phyloP scores from a whole-genome alignment of 2,113 vertebrate genomes.

The Silurus meridionalis region DNA sequence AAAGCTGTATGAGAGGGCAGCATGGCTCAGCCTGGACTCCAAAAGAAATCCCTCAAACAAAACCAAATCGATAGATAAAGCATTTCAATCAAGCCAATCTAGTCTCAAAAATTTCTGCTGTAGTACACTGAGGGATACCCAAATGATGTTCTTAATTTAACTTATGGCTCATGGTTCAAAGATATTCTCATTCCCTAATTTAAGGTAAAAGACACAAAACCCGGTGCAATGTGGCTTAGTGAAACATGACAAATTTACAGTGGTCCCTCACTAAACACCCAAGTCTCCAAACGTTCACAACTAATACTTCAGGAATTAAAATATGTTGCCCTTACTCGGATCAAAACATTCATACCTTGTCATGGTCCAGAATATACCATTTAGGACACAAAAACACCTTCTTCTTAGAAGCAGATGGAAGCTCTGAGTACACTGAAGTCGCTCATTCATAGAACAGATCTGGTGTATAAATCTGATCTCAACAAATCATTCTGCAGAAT shows the following conservation, averaged over 20 bases:
- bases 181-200: constrained; percentile 8
- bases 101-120: constrained; percentile 3
- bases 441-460: constrained; percentile 20
- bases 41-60: constrained; percentile 36
- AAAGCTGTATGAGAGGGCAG: constrained; percentile 20
- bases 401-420: constrained; percentile 20
- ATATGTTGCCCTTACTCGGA: constrained; percentile 24
- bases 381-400: constrained; percentile 35
- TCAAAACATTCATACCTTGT: constrained; percentile 41
- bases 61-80: constrained; percentile 41
- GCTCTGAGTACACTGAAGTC: constrained; percentile 24
- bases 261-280: constrained; percentile 16
- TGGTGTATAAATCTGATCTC: constrained; percentile 16
- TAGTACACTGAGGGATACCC: constrained; percentile 28
- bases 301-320: constrained; percentile 35
- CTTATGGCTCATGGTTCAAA: constrained; percentile 18
- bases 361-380: constrained; percentile 34
- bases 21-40: constrained; percentile 24
- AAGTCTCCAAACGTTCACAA: constrained; percentile 12
- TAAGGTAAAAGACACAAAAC: constrained; percentile 21
- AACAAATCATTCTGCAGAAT: constrained; percentile 34
- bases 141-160: constrained; percentile 21
- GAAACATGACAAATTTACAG: constrained; percentile 29
- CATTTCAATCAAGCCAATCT: constrained; percentile 16
- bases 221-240: constrained; percentile 3